Percentiles rank a stretch among this genome's conserved stretches.
Evolutionary conservation across 2,888 invertebrate genomes (phyloP).

Genomic region (Drosophila siamana): DNA sequence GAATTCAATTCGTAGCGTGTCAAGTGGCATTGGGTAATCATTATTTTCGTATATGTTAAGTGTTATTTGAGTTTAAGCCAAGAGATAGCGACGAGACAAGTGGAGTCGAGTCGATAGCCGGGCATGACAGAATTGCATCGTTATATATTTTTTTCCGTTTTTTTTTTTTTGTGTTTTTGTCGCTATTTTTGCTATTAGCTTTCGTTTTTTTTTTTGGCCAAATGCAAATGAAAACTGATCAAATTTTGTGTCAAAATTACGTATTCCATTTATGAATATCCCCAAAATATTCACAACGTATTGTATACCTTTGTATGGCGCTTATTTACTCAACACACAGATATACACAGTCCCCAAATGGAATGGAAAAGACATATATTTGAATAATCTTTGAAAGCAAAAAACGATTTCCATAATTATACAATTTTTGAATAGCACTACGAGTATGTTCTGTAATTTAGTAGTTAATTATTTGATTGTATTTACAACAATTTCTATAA

Average conservation of each 20-base stretch:
- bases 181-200: conserved; percentile 25
- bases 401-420: conserved; percentile 32
- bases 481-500: conserved; percentile 63
- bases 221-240: conserved; percentile 6
- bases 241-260: conserved; percentile 55
- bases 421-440: conserved; percentile 47
- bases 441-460: conserved; percentile 65
- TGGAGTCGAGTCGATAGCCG: neutral
- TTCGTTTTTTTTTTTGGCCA: conserved; percentile 6
- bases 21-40: conserved; percentile 59
- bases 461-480: conserved; percentile 76
- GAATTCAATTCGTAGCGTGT: conserved; percentile 67
- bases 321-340: conserved; percentile 34
- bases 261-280: conserved; percentile 29
- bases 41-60: conserved; percentile 64
- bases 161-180: conserved; percentile 8
- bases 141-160: conserved; percentile 13
- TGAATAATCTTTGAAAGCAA: conserved; percentile 23
- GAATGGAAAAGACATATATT: conserved; percentile 32
- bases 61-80: conserved; percentile 78
- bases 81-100: conserved; percentile 7
- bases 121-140: conserved; percentile 30
- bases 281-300: neutral
- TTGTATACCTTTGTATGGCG: conserved; percentile 7
- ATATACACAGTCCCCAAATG: too few relatives aligned